These are phyloP conservation scores for Camelus bactrianus DNA, from an alignment of 2,113 vertebrate genomes.

Conservation along the genomic window DNA sequence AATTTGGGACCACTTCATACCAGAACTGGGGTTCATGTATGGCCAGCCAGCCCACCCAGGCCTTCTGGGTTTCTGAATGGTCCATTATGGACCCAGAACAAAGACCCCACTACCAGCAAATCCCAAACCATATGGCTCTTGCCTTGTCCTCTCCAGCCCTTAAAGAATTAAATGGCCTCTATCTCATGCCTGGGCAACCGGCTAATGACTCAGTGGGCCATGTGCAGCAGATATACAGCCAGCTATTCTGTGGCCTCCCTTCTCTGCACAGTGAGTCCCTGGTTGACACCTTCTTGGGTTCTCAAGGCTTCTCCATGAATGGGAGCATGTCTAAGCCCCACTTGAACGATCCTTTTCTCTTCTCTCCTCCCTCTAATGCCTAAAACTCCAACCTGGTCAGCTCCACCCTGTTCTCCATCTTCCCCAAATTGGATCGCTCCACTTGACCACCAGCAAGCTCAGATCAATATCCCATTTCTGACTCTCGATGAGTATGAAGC, in stretches of 20 bases:
- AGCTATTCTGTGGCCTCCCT: constrained; percentile 76
- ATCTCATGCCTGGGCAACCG: neutral
- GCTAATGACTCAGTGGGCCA: neutral
- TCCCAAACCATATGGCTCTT: neutral
- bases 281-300: neutral
- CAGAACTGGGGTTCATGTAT: constrained; percentile 43
- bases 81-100: neutral
- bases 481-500: constrained; percentile 35
- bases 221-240: neutral
- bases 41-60: constrained; percentile 30
- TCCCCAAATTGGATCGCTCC: neutral
- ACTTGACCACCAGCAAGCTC: neutral
- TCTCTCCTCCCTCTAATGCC: neutral
- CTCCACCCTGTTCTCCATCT: neutral
- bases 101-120: neutral
- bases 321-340: neutral
- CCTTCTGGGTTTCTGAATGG: constrained; percentile 76
- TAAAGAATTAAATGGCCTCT: neutral
- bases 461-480: constrained; percentile 48
- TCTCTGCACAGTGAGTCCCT: constrained; percentile 78
- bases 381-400: neutral
- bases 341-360: neutral
- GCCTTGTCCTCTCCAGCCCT: neutral
- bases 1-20: neutral
- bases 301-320: neutral